Evolutionary conservation across 35 echinoderm and acorn worm species (phyloP).

Genomic region (Apostichopus californicus): DNA sequence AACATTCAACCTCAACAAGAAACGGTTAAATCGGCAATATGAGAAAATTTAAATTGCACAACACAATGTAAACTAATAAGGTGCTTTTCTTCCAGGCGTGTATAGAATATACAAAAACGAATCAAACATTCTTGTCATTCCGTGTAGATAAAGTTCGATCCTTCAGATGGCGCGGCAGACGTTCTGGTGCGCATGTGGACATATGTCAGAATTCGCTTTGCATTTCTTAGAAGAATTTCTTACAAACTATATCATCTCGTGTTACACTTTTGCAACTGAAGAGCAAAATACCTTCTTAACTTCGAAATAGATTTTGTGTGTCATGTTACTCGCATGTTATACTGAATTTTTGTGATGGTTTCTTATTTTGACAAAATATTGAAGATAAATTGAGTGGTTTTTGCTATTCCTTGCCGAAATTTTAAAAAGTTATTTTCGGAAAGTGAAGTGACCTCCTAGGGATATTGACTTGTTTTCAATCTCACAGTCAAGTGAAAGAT

Average conservation of each 20-base stretch:
- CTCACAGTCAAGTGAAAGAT: not conserved
- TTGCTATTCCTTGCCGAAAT: not conserved
- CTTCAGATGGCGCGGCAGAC: not conserved
- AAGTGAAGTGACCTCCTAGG: not conserved
- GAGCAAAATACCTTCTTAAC: not conserved
- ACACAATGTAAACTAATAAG: not conserved
- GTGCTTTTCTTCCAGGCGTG: not conserved
- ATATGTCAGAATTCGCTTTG: not conserved
- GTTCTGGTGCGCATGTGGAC: not conserved
- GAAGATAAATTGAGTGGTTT: not conserved
- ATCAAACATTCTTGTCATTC: not conserved
- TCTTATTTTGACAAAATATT: not conserved
- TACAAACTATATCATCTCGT: not conserved
- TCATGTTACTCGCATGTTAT: not conserved
- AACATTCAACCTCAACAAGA: slow-evolving; percentile 1
- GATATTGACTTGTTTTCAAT: not conserved
- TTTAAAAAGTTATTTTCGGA: not conserved
- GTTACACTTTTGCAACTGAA: not conserved
- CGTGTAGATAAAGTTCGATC: not conserved
- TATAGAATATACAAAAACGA: not conserved
- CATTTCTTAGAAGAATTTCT: not conserved
- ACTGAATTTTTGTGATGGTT: not conserved
- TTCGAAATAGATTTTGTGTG: slow-evolving; percentile 1
- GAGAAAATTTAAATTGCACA: not conserved
- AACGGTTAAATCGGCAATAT: not conserved